Evolutionary conservation across 2,113 vertebrate species (phyloP).

Genomic region (Misgurnus anguillicaudatus): DNA sequence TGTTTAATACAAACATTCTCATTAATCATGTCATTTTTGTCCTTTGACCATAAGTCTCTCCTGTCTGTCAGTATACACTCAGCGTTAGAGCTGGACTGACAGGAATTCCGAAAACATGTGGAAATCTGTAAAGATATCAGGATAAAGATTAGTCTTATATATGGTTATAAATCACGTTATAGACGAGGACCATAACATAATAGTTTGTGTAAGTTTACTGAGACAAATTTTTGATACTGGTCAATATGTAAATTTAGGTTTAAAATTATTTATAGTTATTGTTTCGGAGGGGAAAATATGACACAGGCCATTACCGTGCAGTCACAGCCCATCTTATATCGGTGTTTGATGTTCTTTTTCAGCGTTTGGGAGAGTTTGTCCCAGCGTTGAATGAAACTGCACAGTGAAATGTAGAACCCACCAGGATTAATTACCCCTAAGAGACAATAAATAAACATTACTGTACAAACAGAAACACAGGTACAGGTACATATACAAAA

Average conservation of each 20-base stretch:
- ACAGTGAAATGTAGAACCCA: slow-evolving; percentile 84
- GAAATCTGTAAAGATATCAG: slow-evolving; percentile 77
- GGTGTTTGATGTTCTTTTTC: slow-evolving; percentile 89
- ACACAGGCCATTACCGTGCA: slow-evolving; percentile 80
- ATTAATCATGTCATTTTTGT: slow-evolving; percentile 81
- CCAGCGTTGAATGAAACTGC: slow-evolving; percentile 88
- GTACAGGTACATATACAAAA: background rate
- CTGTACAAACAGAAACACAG: slow-evolving; percentile 12
- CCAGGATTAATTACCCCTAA: slow-evolving; percentile 83
- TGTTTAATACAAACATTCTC: slow-evolving; percentile 86
- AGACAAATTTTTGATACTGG: too few species aligned
- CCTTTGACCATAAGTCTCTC: slow-evolving; percentile 76
- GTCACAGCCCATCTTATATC: slow-evolving; percentile 89
- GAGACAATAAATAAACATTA: slow-evolving; percentile 35
- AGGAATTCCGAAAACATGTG: slow-evolving; percentile 82
- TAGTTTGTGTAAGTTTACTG: too few species aligned
- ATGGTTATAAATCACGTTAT: too few species aligned
- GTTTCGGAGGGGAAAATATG: background rate
- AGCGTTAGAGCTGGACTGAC: slow-evolving; percentile 74
- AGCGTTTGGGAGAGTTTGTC: slow-evolving; percentile 85
- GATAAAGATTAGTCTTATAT: slow-evolving; percentile 16
- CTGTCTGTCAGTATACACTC: slow-evolving; percentile 93
- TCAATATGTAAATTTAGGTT: too few species aligned
- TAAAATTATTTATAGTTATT: background rate
- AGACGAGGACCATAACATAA: too few species aligned